phyloP scores from a whole-genome alignment of 2,888 invertebrate species.

The Tineola bisselliella region DNA sequence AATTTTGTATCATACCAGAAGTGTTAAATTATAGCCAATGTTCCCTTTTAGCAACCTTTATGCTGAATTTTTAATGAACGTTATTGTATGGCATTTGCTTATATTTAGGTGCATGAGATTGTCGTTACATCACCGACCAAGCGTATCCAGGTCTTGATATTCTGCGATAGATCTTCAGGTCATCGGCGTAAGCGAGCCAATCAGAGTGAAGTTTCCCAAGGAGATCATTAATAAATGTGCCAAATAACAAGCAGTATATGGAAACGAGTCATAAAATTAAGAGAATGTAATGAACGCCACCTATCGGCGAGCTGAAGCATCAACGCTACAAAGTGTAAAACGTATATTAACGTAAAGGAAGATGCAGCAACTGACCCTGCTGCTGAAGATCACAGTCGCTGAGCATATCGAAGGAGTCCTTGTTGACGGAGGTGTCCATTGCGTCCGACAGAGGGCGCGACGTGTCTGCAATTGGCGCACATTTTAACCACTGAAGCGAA shows the following conservation, averaged over 20 bases:
- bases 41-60: no score
- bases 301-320: no score
- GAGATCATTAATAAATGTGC: conserved; percentile 8
- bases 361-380: neutral
- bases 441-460: neutral
- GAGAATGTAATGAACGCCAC: no score
- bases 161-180: neutral
- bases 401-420: neutral
- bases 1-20: no score
- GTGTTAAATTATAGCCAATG: no score
- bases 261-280: conserved; percentile 7
- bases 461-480: neutral
- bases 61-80: no score
- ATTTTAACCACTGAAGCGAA: no score
- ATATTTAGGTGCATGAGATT: neutral
- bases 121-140: neutral
- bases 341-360: no score
- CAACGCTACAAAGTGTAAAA: no score
- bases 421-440: neutral
- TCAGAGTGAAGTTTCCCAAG: neutral
- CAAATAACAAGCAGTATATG: conserved; percentile 5
- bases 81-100: no score
- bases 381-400: neutral
- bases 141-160: neutral
- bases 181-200: neutral